A percentile compares a stretch with the other conserved stretches of the same genome.
Evolutionary conservation across 2,113 vertebrate genomes (phyloP).

Genomic region (Paralichthys olivaceus): DNA sequence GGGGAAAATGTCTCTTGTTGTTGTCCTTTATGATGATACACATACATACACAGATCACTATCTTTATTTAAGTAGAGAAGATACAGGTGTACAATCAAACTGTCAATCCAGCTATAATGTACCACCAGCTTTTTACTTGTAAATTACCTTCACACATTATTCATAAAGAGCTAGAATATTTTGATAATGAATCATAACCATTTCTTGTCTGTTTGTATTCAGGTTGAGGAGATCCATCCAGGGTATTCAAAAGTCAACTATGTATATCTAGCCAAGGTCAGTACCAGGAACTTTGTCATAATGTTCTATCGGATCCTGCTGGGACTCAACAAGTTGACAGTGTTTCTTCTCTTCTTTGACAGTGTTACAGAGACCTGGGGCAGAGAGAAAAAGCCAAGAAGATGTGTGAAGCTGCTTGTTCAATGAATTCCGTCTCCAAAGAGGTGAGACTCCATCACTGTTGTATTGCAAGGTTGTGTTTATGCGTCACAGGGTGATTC

Average conservation of each 20-base stretch:
- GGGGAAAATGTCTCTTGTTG: neutral
- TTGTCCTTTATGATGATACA: neutral
- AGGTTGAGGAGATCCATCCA: conserved; percentile 92
- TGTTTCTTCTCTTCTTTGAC: conserved; percentile 21
- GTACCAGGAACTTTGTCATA: conserved; percentile 6
- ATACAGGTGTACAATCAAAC: neutral
- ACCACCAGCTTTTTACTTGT: too few species aligned
- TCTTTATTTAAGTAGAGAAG: neutral
- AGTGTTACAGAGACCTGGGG: conserved; percentile 93
- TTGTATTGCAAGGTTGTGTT: neutral
- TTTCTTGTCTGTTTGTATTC: conserved; percentile 38
- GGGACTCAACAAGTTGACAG: neutral
- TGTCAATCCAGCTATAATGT: neutral
- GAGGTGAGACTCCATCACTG: conserved; percentile 83
- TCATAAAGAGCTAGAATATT: neutral
- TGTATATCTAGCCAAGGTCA: conserved; percentile 94
- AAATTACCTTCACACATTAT: neutral
- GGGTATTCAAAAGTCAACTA: conserved; percentile 94
- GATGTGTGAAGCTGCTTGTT: conserved; percentile 87
- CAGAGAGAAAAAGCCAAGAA: conserved; percentile 82
- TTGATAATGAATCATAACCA: neutral
- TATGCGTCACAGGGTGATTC: neutral
- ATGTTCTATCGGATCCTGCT: neutral
- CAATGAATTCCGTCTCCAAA: conserved; percentile 83
- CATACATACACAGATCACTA: neutral